Base-by-base conservation (phyloP, 2,797 vertebrate species). In the Girardinus metallicus region DNA sequence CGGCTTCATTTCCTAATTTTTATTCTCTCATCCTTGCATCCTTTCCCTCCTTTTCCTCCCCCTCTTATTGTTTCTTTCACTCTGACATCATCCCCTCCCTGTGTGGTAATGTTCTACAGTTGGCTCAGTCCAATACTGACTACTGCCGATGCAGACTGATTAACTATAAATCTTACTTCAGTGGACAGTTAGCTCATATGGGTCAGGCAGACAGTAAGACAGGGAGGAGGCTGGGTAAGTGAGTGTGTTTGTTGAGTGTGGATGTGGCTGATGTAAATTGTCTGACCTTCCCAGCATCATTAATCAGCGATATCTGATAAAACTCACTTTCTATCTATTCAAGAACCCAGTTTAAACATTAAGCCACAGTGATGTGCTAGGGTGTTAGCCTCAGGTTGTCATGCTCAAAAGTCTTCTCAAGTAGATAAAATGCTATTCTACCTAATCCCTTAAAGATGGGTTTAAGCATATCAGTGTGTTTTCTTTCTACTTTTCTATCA, bases 291-390 rank as follows among this genome's bases (percentile, higher is more conserved):
- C 95, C 90, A 92, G 95, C 94, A 89, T 93, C 96, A 97, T 94
- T 96, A 97, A 96, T 96, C 83, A 94, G 90, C 92, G 95, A 87
- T 96, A 96, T 94, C 95, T 97, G 97, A 98, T 98, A 97, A 97
- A 94, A 83, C 83, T 88, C 95, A 95, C 95, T 94, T 91, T 90
- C 87, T 91, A 92, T 93, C 94, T 96, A 93, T 96, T 94, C 94
- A 93, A 62, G 95, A 95, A 94, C 94, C 83, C 94, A 95, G 95
- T 97, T 98, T 98, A 97, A 98, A 97, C 96, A 98, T 98, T 97
- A 97, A 96, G 95, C 94, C 94, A 95, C 86, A 87, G 94, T 81
- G 84, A 76, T 91, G 78, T 89, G 90, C 87, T 83, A 95, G 89
- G 93, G 64, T 21, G 84, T 89, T 95, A 89, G 93, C 89, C 89